Evolutionary conservation across 2,888 invertebrate genomes (phyloP), one percentile per base, ranked within the genome.

Genomic region (Crocallis elinguaria): DNA sequence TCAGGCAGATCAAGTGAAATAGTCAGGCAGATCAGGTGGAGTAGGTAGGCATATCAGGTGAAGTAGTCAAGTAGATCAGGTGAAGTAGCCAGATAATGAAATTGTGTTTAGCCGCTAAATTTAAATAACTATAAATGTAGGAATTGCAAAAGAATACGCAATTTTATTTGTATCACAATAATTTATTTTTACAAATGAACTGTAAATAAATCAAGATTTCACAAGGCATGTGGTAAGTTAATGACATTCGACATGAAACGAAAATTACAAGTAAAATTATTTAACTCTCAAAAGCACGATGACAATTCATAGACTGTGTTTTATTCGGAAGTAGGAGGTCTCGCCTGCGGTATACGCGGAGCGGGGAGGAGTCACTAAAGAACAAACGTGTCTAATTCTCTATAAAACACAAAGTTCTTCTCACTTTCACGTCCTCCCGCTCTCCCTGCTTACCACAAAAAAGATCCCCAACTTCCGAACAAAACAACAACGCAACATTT

Each of bases 181-280:
- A 92, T 92, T 92, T 91, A 92, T 92, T 92, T 75, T 89, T 89
- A 92, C 91, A 91, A 91, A 87, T 84, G 85, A 87, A 54, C 38
- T 43, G 53, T 43, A 43, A 54, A 87, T 81, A 82, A 84, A 83
- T 88, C 88, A 88, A 87, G 83, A 80, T 87, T 82, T 83, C 82
- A 84, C 82, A 84, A 84, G 75, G 82, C 77, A 77, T 78, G 73
- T 75, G 80, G 79, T 81, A 82, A 84, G 78, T 83, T 79, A 66
- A 67, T 70, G 64, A 69, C 59, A 57, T 65, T 66, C 69, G 49
- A 60, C 51, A 57, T 52, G 57, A 54, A 60, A 62, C 45, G 45
- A 53, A 59, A 49, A 53, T 54, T 58, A 63, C 41, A 62, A 57
- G 38, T 57, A 55, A 52, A 55, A 57, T 45, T 56, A 58, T 41